These are phyloP conservation scores for Scaptodrosophila latifasciaeformis DNA, from an alignment of 2,888 invertebrate genomes.

Conservation along the genomic window DNA sequence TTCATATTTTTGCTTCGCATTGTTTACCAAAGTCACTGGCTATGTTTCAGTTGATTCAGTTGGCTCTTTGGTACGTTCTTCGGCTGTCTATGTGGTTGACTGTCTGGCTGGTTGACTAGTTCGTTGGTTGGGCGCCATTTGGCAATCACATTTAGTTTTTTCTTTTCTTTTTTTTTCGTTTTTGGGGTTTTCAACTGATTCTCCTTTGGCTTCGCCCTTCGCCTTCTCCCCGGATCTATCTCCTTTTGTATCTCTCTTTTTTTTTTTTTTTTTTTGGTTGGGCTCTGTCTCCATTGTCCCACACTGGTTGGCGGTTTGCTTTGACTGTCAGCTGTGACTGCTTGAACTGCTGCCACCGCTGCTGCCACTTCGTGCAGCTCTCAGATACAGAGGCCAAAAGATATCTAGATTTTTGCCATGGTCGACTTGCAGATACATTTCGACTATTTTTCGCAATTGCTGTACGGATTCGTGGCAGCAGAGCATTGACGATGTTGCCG, in stretches of 20 bases:
- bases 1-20: slow-evolving; percentile 27
- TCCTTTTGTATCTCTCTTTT: too few relatives aligned
- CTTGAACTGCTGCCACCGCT: slow-evolving; percentile 8
- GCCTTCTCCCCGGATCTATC: too few relatives aligned
- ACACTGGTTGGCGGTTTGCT: background rate
- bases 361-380: slow-evolving; percentile 7
- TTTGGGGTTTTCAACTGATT: slow-evolving; percentile 23
- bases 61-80: too few relatives aligned
- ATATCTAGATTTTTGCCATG: background rate
- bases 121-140: slow-evolving; percentile 48
- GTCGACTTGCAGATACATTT: slow-evolving; percentile 10
- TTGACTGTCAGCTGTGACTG: slow-evolving; percentile 7
- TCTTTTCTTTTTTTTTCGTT: too few relatives aligned
- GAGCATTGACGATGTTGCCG: background rate
- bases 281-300: background rate
- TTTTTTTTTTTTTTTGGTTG: too few relatives aligned
- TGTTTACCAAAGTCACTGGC: slow-evolving; percentile 27
- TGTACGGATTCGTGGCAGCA: slow-evolving; percentile 1
- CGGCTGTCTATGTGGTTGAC: too few relatives aligned
- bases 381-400: background rate
- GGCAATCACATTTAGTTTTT: slow-evolving; percentile 60
- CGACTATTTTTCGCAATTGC: slow-evolving; percentile 12
- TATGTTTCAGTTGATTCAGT: too few relatives aligned
- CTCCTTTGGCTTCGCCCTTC: too few relatives aligned
- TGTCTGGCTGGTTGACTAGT: slow-evolving; percentile 24